Base-by-base conservation (phyloP, 2,888 invertebrate genomes). In the Vandiemenella viatica region DNA sequence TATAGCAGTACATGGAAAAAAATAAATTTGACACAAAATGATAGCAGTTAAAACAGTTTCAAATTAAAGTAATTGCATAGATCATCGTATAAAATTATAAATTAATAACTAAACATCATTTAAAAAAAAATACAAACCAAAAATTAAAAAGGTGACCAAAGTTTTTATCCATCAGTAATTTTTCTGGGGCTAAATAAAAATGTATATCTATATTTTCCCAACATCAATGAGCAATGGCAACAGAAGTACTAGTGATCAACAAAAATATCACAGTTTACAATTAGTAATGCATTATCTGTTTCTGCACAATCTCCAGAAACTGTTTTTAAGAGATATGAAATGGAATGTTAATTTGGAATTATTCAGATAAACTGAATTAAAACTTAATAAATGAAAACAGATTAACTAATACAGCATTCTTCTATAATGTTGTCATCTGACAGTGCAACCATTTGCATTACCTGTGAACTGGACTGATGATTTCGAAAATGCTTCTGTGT, bases 391-490 rank as follows among this genome's bases (percentile, higher is more conserved):
- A n/a, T n/a, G n/a, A n/a, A n/a, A 3, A 32, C 10, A 13, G 17
- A 17, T 44, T 26, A 44, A 23, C 21, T 20, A 16, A 44, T 17
- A 23, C 23, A 22, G 17, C 45, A 45, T n/a, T 45, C 45, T 16
- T 13, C 23, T n/a, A 21, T 44, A 13, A 6, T 17, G 23, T 5
- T 13, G 21, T 20, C 44, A 44, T 41, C 17, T n/a, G 13, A 41
- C 13, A 44, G 23, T 8, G n/a, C 21, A 21, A 17, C 15, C 1
- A n/a, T 19, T 15, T 43, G 18, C 18, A 49, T 40, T 49, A 49
- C 52, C 49, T 49, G 49, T 17, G 40, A 17, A 26, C 32, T 18
- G 7, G 21, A 32, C 32, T 26, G 46, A n/a, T n/a, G n/a, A 26
- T 26, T 40, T 19, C 17, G 26, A n/a, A 10, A 13, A 17, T 37